phyloP scores from a whole-genome alignment of 2,113 vertebrate species.

The Anas platyrhynchos region DNA sequence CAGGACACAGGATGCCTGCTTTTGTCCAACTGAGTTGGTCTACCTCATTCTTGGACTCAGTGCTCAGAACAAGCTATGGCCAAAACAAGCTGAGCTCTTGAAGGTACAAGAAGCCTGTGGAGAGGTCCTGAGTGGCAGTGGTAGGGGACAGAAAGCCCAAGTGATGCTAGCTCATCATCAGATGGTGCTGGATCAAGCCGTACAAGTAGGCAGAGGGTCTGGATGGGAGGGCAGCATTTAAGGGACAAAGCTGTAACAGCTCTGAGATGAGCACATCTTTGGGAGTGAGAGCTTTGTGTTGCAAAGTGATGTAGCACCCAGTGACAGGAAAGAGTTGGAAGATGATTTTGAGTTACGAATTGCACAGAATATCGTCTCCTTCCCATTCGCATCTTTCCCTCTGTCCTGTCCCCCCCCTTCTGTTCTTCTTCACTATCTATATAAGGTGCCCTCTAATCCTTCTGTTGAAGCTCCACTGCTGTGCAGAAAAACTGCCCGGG shows the following conservation, averaged over 20 bases:
- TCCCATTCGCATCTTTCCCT: neutral
- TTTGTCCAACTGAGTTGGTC: fast-evolving
- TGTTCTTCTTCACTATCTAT: neutral
- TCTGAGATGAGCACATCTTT: neutral
- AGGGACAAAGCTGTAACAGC: neutral
- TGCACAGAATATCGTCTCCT: neutral
- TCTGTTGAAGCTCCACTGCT: neutral
- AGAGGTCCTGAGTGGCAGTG: neutral
- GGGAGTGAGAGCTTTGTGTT: neutral
- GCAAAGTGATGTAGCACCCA: neutral
- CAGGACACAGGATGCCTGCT: neutral
- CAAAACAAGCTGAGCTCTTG: neutral
- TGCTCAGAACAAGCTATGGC: neutral
- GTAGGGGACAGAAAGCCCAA: neutral
- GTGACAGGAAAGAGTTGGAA: neutral
- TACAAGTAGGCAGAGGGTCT: neutral
- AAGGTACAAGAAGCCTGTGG: neutral
- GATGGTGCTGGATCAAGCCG: neutral
- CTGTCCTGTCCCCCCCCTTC: neutral
- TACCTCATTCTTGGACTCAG: neutral
- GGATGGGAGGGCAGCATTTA: neutral
- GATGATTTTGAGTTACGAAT: neutral
- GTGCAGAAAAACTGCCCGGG: neutral
- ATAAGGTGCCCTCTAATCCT: neutral
- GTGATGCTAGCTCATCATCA: fast-evolving